These are phyloP conservation scores for Sebastes dallii DNA, from an alignment of 2,797 vertebrate genomes.

Conservation along the genomic window DNA sequence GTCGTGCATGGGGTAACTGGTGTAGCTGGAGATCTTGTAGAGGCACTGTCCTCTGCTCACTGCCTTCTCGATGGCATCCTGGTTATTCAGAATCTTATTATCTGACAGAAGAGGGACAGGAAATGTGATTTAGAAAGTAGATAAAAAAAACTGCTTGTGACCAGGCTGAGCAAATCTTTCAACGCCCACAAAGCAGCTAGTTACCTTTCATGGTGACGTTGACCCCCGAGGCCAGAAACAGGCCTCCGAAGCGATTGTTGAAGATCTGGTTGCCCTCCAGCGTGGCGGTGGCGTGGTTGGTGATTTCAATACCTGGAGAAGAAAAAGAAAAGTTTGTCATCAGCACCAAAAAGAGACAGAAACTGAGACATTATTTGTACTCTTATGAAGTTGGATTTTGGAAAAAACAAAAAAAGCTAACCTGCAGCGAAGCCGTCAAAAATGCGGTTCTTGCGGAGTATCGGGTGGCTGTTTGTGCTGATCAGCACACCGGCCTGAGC, in stretches of 20 bases:
- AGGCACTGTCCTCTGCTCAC: slow-evolving; percentile 99
- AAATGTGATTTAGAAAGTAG: neutral
- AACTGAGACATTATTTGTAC: neutral
- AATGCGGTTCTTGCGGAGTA: slow-evolving; percentile 98
- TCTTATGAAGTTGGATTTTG: no score
- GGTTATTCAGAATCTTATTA: slow-evolving; percentile 99
- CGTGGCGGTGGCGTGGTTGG: slow-evolving; percentile 98
- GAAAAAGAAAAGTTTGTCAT: neutral
- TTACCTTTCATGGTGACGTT: slow-evolving; percentile 99
- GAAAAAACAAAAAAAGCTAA: slow-evolving; percentile 38
- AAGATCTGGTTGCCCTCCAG: slow-evolving; percentile 99
- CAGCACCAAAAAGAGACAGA: neutral
- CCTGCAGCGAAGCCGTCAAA: slow-evolving; percentile 99
- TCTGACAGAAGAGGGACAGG: slow-evolving; percentile 78
- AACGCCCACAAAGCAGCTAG: neutral
- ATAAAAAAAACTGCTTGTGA: neutral
- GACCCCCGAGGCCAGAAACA: slow-evolving; percentile 98
- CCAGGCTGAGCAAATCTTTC: no score
- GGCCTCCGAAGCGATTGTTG: slow-evolving; percentile 98
- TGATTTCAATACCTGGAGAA: slow-evolving; percentile 95
- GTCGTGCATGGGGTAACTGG: slow-evolving; percentile 99
- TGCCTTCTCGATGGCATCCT: slow-evolving; percentile 99
- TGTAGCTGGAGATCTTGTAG: slow-evolving; percentile 99
- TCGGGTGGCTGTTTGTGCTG: slow-evolving; percentile 98
- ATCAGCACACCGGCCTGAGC: slow-evolving; percentile 98